Evolutionary conservation across 2,888 invertebrate species (phyloP), one percentile per base, ranked within the genome.

Genomic region (Orchesella flavescens): DNA sequence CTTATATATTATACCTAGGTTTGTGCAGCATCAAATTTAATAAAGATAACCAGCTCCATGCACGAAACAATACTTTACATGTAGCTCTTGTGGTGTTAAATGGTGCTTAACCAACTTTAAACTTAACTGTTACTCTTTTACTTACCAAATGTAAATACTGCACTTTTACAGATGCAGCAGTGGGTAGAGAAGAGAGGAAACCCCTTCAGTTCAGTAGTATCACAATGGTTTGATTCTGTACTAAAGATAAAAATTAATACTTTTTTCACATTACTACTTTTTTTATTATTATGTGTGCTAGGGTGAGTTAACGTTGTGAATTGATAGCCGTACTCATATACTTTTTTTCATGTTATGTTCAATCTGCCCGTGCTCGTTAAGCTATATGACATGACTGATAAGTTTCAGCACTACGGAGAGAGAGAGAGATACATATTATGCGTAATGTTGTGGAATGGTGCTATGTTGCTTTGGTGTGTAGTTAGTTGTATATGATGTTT

Each of bases 61-160:
- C 69, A 49, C 49, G 44, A 66, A n/a, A 17, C 44, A 66, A 10
- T 34, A 34, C 34, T 7, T 80, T 53, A 72, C 55, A 9, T 57
- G 21, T 23, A 43, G 24, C 68, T 59, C 74, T 15, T 69, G 74
- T 53, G 63, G 73, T 78, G 80, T 76, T 83, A 84, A 84, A 85
- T 85, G 83, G 83, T 85, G 85, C 81, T 85, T 84, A 85, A 78
- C 85, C 78, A 85, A 85, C 66, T 77, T 83, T 72, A 76, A 77
- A 78, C 43, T 43, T 83, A 77, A 83, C 83, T 61, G 83, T 83
- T 83, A 66, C 72, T 65, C 55, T 80, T 65, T 21, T 71, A 34
- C 21, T 68, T 4, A 68, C 34, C 9, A n/a, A 21, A 23, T 71
- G 46, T 71, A 78, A 71, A 78, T 59, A 78, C 15, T 44, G 44